These are phyloP conservation scores for Gnathonemus echidnorhynchus DNA, from an alignment of 2,113 vertebrate genomes.

Conservation along the genomic window DNA sequence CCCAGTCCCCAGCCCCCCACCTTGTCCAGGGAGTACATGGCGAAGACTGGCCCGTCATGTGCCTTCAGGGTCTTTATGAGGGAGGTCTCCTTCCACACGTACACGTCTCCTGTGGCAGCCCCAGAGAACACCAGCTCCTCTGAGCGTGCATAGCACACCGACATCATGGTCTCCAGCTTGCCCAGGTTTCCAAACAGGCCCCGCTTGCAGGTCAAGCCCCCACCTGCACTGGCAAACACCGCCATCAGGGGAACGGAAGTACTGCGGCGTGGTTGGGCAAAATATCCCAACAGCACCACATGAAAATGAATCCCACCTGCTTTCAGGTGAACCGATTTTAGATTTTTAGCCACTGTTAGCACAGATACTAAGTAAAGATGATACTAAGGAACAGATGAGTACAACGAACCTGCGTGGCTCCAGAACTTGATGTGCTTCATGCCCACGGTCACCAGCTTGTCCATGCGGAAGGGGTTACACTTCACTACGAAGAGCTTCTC, in stretches of 20 bases:
- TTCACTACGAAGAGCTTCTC: slow-evolving; percentile 95
- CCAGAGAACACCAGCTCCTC: slow-evolving; percentile 91
- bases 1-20: slow-evolving; percentile 45
- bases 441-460: slow-evolving; percentile 90
- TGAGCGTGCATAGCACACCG: slow-evolving; percentile 76
- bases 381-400: neutral
- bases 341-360: neutral
- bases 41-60: slow-evolving; percentile 91
- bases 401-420: slow-evolving; percentile 82
- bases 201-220: slow-evolving; percentile 83
- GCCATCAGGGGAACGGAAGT: neutral
- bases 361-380: neutral
- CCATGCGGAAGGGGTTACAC: slow-evolving; percentile 83
- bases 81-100: slow-evolving; percentile 84
- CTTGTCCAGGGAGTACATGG: slow-evolving; percentile 96
- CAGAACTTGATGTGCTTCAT: slow-evolving; percentile 98
- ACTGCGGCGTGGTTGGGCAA: neutral
- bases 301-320: neutral
- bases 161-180: slow-evolving; percentile 93
- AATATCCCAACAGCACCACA: neutral
- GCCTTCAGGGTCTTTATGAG: slow-evolving; percentile 90
- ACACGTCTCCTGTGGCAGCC: slow-evolving; percentile 88
- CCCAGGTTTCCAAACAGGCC: slow-evolving; percentile 79
- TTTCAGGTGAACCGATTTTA: neutral
- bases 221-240: slow-evolving; percentile 59